phyloP scores from a whole-genome alignment of 1,140 invertebrate genomes.

The Drosophila azteca region DNA sequence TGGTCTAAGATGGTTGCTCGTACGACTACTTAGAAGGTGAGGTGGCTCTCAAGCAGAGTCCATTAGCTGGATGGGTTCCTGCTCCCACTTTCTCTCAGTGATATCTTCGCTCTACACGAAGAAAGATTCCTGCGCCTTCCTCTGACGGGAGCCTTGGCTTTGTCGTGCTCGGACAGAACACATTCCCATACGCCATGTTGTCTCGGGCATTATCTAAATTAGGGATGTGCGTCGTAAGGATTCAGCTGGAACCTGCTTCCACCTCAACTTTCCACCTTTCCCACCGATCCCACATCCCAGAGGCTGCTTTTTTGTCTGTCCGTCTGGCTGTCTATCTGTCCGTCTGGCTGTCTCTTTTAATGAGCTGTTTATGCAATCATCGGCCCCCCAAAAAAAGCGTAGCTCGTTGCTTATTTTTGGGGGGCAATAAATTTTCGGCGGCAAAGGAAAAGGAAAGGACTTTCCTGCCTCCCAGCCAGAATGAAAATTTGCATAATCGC shows the following conservation, averaged over 20 bases:
- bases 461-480: constrained; percentile 21
- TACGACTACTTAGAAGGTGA: too few species aligned
- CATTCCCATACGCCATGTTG: constrained; percentile 46
- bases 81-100: not conserved
- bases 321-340: not conserved
- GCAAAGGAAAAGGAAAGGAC: constrained; percentile 28
- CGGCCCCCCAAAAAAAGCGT: constrained; percentile 12
- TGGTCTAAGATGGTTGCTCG: not conserved
- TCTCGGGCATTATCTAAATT: constrained; percentile 62
- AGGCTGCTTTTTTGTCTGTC: not conserved
- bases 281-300: not conserved
- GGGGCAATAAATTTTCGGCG: constrained; percentile 39
- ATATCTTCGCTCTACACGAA: not conserved
- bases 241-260: constrained; percentile 1
- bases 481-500: constrained; percentile 71
- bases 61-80: too few species aligned
- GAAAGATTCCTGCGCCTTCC: constrained; percentile 7
- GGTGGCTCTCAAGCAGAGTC: too few species aligned
- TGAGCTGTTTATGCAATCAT: constrained; percentile 76
- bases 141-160: constrained; percentile 4
- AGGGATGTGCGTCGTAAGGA: constrained; percentile 61
- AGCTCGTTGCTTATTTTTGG: constrained; percentile 15
- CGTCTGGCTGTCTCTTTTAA: constrained; percentile 46
- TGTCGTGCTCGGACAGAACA: too few species aligned
- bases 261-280: not conserved